Percentiles rank a stretch among this genome's conserved stretches.
These are phyloP conservation scores for Hyposoter didymator DNA, from an alignment of 2,888 invertebrate genomes.

Conservation along the genomic window DNA sequence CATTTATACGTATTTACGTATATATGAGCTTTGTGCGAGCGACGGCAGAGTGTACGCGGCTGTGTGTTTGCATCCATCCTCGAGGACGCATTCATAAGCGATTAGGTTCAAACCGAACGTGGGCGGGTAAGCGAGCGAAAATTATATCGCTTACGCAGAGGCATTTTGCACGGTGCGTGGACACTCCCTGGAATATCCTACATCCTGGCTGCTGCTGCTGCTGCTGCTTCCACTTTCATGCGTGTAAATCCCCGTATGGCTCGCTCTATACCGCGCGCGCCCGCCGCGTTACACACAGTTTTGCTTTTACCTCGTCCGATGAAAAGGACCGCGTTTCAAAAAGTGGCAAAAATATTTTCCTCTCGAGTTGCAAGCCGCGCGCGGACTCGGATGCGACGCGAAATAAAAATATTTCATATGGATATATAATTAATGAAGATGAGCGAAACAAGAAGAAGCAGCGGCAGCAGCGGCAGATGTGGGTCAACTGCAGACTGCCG, in stretches of 20 bases:
- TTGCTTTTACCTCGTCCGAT: no score
- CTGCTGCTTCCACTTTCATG: background rate
- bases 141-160: conserved; percentile 64
- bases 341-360: conserved; percentile 28
- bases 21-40: conserved; percentile 25
- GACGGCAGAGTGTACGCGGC: conserved; percentile 4
- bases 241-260: background rate
- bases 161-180: conserved; percentile 40
- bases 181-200: background rate
- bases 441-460: conserved; percentile 15
- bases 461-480: conserved; percentile 50
- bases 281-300: no score
- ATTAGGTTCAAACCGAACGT: conserved; percentile 72
- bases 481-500: conserved; percentile 39
- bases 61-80: conserved; percentile 62
- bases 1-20: background rate
- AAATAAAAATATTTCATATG: no score
- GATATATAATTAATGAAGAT: conserved; percentile 4
- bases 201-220: background rate
- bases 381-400: no score
- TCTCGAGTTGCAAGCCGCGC: no score
- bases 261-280: no score
- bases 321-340: background rate
- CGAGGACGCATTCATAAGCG: conserved; percentile 73
- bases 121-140: conserved; percentile 41